phyloP scores from a whole-genome alignment of 2,797 vertebrate genomes.

The Carcharodon carcharias region DNA sequence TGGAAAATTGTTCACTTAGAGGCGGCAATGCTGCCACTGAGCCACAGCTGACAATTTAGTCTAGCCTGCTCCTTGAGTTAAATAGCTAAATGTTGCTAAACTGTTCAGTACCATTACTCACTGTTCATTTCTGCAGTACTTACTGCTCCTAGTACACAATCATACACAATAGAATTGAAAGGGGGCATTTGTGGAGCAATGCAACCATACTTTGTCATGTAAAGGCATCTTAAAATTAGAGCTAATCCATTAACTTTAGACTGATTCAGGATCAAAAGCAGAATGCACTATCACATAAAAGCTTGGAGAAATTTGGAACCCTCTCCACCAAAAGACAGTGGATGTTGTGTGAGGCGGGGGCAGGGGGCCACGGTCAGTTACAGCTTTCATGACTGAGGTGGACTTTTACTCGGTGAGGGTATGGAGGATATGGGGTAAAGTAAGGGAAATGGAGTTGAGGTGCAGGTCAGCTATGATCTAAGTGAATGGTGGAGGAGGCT shows the following conservation, averaged over 20 bases:
- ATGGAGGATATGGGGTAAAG: background rate
- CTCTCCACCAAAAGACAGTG: too few species aligned
- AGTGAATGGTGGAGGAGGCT: background rate
- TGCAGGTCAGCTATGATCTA: background rate
- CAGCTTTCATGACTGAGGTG: background rate
- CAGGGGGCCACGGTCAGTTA: too few species aligned
- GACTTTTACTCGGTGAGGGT: background rate
- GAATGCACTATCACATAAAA: background rate
- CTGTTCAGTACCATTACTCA: background rate
- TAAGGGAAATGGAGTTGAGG: background rate
- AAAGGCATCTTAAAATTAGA: background rate
- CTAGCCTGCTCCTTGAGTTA: background rate
- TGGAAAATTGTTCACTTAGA: background rate
- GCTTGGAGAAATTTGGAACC: background rate
- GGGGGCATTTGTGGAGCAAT: background rate
- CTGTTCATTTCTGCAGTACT: background rate
- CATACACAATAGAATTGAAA: background rate
- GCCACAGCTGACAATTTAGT: background rate
- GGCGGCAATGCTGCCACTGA: background rate
- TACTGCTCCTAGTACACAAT: background rate
- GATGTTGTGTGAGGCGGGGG: too few species aligned
- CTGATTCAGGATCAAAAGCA: background rate
- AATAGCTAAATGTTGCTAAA: background rate
- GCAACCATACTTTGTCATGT: too few species aligned
- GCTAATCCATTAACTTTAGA: background rate